phyloP scores from a whole-genome alignment of 92 coral and sea anemone species.

The Plumapathes pennacea region DNA sequence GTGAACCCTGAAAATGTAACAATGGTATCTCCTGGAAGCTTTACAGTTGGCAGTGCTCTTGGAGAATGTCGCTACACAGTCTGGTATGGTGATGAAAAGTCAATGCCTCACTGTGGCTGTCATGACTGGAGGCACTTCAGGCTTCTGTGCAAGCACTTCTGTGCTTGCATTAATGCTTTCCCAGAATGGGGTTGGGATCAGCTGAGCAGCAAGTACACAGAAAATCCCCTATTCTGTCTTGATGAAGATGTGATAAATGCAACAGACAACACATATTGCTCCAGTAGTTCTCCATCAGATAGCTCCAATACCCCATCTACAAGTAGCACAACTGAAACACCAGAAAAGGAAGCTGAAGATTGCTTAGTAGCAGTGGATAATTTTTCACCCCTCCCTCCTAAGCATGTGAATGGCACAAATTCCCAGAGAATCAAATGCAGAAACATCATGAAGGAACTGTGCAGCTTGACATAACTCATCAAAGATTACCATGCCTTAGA shows the following conservation, averaged over 20 bases:
- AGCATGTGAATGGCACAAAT: background rate
- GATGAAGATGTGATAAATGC: background rate
- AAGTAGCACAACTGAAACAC: no score
- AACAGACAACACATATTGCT: background rate
- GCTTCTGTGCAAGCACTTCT: slow-evolving; percentile 31
- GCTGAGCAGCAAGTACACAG: background rate
- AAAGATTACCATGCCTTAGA: background rate
- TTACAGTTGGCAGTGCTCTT: slow-evolving; percentile 4
- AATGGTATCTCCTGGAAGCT: background rate
- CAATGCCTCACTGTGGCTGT: slow-evolving; percentile 24
- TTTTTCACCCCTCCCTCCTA: background rate
- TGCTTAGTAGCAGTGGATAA: no score
- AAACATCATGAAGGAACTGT: background rate
- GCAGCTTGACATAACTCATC: background rate
- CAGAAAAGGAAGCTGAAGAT: no score
- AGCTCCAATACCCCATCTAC: no score
- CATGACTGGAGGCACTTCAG: slow-evolving; percentile 23
- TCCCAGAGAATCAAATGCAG: background rate
- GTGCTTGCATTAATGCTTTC: slow-evolving; percentile 1
- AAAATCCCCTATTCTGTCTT: background rate
- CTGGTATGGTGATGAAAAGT: background rate
- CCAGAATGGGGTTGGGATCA: slow-evolving; percentile 30
- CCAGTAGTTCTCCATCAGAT: no score
- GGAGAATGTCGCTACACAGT: background rate
- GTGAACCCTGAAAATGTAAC: background rate